Percentiles rank a stretch among this genome's conserved stretches.
Conservation (phyloP, 2,113 vertebrate species). For the Bubo bubo region DNA sequence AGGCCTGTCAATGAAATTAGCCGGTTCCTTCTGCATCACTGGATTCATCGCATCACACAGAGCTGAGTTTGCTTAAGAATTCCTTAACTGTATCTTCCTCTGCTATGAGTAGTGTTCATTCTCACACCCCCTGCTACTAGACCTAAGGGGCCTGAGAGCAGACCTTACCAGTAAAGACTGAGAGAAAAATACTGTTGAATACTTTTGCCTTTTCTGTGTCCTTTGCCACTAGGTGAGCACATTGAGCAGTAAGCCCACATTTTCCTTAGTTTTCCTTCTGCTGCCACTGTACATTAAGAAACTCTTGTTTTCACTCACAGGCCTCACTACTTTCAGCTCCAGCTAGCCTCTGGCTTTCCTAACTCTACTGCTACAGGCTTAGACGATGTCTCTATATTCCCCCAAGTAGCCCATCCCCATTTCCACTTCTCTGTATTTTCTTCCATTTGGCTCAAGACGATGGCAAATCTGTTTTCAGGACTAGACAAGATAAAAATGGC, state of each 20-base stretch:
- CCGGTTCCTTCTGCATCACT: neutral
- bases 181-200: neutral
- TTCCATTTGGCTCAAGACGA: neutral
- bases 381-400: neutral
- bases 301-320: neutral
- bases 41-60: neutral
- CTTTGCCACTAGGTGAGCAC: neutral
- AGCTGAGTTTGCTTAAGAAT: neutral
- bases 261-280: neutral
- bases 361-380: neutral
- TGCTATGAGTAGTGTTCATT: neutral
- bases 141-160: rapidly evolving
- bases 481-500: neutral
- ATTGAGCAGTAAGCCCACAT: neutral
- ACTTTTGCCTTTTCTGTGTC: neutral
- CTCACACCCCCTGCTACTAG: neutral
- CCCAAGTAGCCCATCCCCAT: neutral
- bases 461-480: neutral
- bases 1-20: neutral
- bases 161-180: neutral
- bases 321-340: neutral
- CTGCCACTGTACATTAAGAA: neutral
- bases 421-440: neutral
- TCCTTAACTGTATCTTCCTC: neutral
- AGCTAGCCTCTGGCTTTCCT: neutral